These are phyloP conservation scores for Tupaia tana DNA, from an alignment of 2,113 vertebrate genomes.

Conservation along the genomic window DNA sequence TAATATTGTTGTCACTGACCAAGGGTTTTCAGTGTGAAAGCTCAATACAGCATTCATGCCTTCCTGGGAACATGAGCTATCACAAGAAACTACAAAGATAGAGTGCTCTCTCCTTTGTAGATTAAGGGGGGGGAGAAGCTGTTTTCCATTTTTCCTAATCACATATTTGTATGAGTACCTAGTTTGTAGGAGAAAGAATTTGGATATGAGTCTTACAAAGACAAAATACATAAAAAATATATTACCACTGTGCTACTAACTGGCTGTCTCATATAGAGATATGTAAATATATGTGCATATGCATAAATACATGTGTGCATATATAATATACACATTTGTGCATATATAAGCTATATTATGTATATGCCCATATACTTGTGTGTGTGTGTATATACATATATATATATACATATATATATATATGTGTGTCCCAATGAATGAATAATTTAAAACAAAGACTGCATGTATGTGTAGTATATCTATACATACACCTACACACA, in stretches of 20 bases:
- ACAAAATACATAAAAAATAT: background rate
- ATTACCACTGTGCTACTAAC: no score
- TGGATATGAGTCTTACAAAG: background rate
- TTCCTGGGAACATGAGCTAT: background rate
- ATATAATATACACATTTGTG: no score
- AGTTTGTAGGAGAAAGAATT: background rate
- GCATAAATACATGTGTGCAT: no score
- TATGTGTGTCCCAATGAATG: no score
- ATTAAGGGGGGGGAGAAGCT: background rate
- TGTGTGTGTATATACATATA: background rate
- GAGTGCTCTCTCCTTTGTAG: background rate
- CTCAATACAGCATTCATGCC: background rate
- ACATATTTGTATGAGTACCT: background rate
- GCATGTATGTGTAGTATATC: background rate
- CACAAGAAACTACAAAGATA: conserved; percentile 23
- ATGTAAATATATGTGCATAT: no score
- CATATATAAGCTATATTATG: no score
- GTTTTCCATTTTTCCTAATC: background rate
- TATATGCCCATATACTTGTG: background rate
- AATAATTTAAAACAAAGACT: no score
- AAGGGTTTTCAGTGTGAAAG: background rate
- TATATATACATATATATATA: background rate
- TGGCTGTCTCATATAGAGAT: no score
- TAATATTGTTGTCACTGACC: background rate
- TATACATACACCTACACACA: background rate